Conservation (phyloP, 1,140 invertebrate species). For the Caenorhabditis latens region DNA sequence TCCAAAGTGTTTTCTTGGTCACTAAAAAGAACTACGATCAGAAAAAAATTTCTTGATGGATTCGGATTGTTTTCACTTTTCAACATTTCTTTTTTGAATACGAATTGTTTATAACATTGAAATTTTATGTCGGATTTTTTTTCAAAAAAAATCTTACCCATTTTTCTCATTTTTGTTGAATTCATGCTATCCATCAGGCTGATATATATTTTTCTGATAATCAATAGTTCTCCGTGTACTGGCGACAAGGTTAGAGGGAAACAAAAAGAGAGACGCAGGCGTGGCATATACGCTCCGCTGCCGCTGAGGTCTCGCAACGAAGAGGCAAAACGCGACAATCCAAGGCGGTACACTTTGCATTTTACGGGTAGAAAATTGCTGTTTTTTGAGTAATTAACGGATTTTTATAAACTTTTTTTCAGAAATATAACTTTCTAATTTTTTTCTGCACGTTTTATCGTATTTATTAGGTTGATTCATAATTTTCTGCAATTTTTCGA, state of each 20-base stretch:
- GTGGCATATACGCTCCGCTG: background rate
- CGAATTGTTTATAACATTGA: too few relatives aligned
- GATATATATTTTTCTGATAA: background rate
- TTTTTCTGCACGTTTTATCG: too few relatives aligned
- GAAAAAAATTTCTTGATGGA: background rate
- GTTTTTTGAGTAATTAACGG: background rate
- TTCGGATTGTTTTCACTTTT: too few relatives aligned
- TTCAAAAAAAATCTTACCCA: too few relatives aligned
- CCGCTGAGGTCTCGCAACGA: slow-evolving; percentile 3
- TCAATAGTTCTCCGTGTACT: background rate
- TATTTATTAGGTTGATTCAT: too few relatives aligned
- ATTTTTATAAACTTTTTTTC: background rate
- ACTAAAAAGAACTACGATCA: slow-evolving; percentile 34
- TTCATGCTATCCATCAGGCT: too few relatives aligned
- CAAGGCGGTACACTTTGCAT: slow-evolving; percentile 38
- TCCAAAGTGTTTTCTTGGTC: slow-evolving; percentile 4
- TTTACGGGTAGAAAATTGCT: slow-evolving; percentile 4
- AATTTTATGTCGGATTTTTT: too few relatives aligned
- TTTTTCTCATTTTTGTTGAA: too few relatives aligned
- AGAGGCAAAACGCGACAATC: background rate
- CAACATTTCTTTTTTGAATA: background rate
- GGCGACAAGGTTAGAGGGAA: too few relatives aligned
- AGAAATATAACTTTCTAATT: too few relatives aligned
- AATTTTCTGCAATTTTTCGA: too few relatives aligned
- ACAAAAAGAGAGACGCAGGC: background rate